Percentiles rank a stretch among this genome's conserved stretches.
These are phyloP conservation scores for Melangyna quadrimaculata DNA, from an alignment of 2,888 invertebrate genomes.

Conservation along the genomic window DNA sequence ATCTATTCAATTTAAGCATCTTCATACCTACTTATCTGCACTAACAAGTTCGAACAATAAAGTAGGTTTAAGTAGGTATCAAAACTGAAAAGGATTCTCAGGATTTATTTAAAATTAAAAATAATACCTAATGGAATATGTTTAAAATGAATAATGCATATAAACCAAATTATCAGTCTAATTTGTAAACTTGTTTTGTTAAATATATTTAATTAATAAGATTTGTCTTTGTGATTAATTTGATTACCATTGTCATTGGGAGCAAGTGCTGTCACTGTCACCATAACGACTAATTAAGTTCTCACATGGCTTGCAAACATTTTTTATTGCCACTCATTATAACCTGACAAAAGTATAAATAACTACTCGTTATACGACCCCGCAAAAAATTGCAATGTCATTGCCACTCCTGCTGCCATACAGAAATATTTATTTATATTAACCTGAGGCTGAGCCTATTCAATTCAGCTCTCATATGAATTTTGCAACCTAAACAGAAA, in stretches of 20 bases:
- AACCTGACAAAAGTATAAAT: conserved; percentile 7
- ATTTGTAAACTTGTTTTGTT: neutral
- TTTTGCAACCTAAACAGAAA: conserved; percentile 46
- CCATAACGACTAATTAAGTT: conserved; percentile 51
- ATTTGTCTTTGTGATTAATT: conserved; percentile 8
- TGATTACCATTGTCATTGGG: neutral
- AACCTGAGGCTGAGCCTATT: neutral
- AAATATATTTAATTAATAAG: neutral
- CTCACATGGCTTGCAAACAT: conserved; percentile 17
- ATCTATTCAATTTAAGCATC: neutral
- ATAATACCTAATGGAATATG: neutral
- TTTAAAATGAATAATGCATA: neutral
- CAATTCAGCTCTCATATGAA: conserved; percentile 21
- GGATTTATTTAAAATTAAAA: neutral
- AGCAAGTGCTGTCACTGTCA: conserved; percentile 1
- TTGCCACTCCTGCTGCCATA: neutral
- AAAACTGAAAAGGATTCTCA: neutral
- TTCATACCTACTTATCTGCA: neutral
- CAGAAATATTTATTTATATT: neutral
- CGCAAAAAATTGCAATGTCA: conserved; percentile 4
- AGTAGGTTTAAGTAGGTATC: neutral
- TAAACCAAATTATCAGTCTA: neutral
- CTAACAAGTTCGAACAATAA: neutral
- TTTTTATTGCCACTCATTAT: conserved; percentile 17
- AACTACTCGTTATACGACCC: neutral